Base-by-base conservation (phyloP, 1,140 invertebrate genomes). In the Polyergus mexicanus region DNA sequence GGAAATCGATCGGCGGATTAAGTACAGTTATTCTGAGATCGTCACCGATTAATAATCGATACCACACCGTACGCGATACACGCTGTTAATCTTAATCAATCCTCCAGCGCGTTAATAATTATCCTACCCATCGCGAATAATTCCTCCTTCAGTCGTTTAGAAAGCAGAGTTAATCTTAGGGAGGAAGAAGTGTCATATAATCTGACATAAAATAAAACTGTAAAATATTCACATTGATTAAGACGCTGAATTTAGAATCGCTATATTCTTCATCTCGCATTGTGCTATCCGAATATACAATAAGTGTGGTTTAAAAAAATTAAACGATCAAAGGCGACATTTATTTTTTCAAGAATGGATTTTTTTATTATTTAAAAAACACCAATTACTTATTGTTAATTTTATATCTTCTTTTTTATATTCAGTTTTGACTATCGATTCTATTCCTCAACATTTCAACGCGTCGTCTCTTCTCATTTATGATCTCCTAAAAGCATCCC, bases 11-110 rank as follows among this genome's bases (percentile, higher is more conserved):
- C 68, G 38, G 38, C 54, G 56, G 38, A 83, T 74, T 74, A 41
- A 83, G 69, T 74, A 81, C 78, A 72, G 78, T 74, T 74, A 83
- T 47, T 74, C 47, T 56, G 25, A 62, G 56, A 60, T 71, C 13
- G 28, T 13, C 54, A 8, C 13, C 68, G 68, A 83, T 83, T 74
- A 47, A 72, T 47, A 62, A 58, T 32, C 38, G 78, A 58, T 16
- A 68, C 13, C 54, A 22, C 54, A 19, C 51, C 16, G 11, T 25
- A n/a, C 38, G 25, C 44, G 35, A 13, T 25, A 35, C 32, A 13
- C 63, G 44, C 35, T 71, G 68, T 74, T 60, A 72, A 60, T 81
- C 54, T 83, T 74, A 62, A 38, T 83, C 54, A 47, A 83, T 74
- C 78, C 35, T 83, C 38, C 22, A 58, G 56, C 8, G 54, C 11